Conservation (phyloP, 2,888 invertebrate genomes). For the Drosophila longiperda region DNA sequence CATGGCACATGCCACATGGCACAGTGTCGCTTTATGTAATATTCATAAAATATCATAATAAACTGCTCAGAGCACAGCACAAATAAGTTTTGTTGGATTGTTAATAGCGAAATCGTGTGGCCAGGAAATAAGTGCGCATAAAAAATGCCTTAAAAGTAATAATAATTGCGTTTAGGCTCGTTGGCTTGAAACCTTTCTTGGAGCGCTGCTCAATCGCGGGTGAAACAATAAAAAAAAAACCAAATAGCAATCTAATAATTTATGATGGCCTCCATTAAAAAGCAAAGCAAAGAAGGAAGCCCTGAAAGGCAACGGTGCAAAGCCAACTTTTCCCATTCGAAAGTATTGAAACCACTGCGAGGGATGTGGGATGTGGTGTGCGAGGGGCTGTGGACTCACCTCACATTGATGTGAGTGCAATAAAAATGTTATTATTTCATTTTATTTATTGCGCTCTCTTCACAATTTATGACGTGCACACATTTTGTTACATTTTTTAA, state of each 20-base stretch:
- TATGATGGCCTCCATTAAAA: conserved; percentile 79
- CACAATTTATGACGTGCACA: conserved; percentile 80
- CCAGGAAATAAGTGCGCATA: conserved; percentile 72
- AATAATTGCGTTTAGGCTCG: conserved; percentile 78
- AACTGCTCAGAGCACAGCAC: conserved; percentile 28
- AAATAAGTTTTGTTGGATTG: conserved; percentile 37
- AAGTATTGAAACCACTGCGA: conserved; percentile 67
- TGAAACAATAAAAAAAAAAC: conserved; percentile 83
- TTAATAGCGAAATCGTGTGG: conserved; percentile 77
- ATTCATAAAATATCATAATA: conserved; percentile 46
- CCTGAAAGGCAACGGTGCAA: conserved; percentile 4
- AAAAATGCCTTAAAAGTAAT: conserved; percentile 80
- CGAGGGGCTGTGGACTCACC: not conserved
- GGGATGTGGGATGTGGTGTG: not conserved
- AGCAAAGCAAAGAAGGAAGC: conserved; percentile 38
- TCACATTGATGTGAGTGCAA: conserved; percentile 65
- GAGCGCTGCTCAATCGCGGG: conserved; percentile 77
- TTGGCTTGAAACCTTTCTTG: conserved; percentile 33
- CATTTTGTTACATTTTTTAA: conserved; percentile 76
- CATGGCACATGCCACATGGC: conserved; percentile 20
- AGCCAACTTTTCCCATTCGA: conserved; percentile 63
- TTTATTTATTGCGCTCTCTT: conserved; percentile 82
- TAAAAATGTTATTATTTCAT: conserved; percentile 82
- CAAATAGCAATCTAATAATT: conserved; percentile 83
- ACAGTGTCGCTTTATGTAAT: conserved; percentile 43